A percentile compares a stretch with the other conserved stretches of the same genome.
Evolutionary conservation across 2,797 vertebrate species (phyloP).

Genomic region (Neomorphus geoffroyi): DNA sequence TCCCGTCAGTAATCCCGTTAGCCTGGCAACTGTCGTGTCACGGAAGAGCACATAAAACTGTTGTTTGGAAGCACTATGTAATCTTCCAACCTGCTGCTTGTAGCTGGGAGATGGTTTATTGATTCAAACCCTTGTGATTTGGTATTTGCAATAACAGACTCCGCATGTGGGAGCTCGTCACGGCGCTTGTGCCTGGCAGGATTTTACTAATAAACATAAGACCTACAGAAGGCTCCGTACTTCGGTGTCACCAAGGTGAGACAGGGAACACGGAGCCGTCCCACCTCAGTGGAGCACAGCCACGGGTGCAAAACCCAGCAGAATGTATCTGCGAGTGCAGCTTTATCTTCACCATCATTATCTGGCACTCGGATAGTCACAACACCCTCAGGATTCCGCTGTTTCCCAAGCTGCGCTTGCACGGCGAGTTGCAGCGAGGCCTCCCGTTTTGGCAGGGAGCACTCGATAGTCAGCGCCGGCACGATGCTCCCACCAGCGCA

Average conservation of each 20-base stretch:
- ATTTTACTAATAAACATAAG: constrained; percentile 37
- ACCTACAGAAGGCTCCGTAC: neutral
- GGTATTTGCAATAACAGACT: constrained; percentile 68
- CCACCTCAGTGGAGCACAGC: neutral
- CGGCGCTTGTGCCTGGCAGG: constrained; percentile 55
- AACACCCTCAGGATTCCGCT: neutral
- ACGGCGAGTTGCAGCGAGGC: neutral
- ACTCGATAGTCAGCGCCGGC: neutral
- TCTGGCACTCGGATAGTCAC: neutral
- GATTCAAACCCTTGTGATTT: constrained; percentile 67
- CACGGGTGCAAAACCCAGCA: neutral
- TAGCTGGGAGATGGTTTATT: constrained; percentile 63
- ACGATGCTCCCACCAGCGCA: neutral
- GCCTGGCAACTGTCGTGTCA: constrained; percentile 56
- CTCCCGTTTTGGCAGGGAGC: neutral
- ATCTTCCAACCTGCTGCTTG: constrained; percentile 63
- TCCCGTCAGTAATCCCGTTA: constrained; percentile 54
- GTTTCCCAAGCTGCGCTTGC: neutral
- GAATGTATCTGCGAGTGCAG: neutral
- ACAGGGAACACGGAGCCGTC: neutral
- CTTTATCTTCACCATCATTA: neutral
- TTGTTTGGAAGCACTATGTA: constrained; percentile 55
- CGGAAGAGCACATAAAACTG: constrained; percentile 31
- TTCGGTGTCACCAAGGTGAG: neutral
- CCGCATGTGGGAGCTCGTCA: constrained; percentile 51